These are phyloP conservation scores for Erebia aethiops DNA, from an alignment of 2,888 invertebrate species.

Conservation along the genomic window DNA sequence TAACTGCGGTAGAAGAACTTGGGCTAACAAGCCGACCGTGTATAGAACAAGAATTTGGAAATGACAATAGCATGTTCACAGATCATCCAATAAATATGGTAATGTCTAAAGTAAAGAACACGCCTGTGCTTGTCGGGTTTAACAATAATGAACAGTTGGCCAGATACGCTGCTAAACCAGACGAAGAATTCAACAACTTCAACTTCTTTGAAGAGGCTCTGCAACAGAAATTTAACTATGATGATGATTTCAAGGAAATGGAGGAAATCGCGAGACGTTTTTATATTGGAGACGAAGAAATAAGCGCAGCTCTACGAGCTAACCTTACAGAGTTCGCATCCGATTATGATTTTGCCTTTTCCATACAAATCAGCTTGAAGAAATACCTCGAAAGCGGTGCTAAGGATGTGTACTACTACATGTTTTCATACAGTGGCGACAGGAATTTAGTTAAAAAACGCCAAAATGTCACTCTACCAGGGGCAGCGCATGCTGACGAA, in stretches of 20 bases:
- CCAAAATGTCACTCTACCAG: conserved; percentile 43
- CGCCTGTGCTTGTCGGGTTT: conserved; percentile 58
- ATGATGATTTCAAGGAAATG: conserved; percentile 36
- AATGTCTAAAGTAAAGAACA: conserved; percentile 49
- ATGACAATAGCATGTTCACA: conserved; percentile 52
- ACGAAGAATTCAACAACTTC: conserved; percentile 46
- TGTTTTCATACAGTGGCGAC: conserved; percentile 54
- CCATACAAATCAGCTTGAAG: conserved; percentile 50
- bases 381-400: conserved; percentile 50
- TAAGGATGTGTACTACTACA: conserved; percentile 51
- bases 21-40: conserved; percentile 43
- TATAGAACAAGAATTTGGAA: conserved; percentile 54
- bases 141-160: conserved; percentile 51
- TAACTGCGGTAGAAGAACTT: conserved; percentile 44
- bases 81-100: conserved; percentile 49
- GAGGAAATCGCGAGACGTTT: conserved; percentile 32
- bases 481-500: conserved; percentile 59
- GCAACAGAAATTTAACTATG: conserved; percentile 22
- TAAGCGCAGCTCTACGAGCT: conserved; percentile 34
- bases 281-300: conserved; percentile 38
- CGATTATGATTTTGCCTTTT: conserved; percentile 54
- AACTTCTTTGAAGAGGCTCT: conserved; percentile 26
- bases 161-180: conserved; percentile 37
- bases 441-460: conserved; percentile 42
- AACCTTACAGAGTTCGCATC: conserved; percentile 52